Evolutionary conservation across 1,140 invertebrate genomes (phyloP).

Genomic region (Phortica variegata): DNA sequence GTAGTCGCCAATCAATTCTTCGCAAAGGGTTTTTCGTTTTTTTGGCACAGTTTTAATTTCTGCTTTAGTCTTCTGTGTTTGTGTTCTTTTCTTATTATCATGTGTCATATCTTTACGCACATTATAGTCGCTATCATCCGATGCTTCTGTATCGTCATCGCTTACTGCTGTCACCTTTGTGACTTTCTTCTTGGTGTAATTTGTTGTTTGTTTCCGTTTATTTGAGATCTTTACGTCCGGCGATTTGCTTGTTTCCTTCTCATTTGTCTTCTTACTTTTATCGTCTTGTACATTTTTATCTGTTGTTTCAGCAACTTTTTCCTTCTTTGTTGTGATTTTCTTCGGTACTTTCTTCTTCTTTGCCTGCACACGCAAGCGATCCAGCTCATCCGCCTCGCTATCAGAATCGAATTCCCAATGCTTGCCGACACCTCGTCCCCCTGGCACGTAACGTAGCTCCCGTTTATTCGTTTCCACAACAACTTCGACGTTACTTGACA

Average conservation of each 20-base stretch:
- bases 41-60: conserved; percentile 33
- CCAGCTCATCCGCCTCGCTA: conserved; percentile 55
- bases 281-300: conserved; percentile 15
- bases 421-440: conserved; percentile 73
- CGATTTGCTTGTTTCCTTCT: no score
- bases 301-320: neutral
- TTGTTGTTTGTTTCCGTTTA: no score
- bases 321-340: conserved; percentile 26
- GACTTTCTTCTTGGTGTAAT: conserved; percentile 10
- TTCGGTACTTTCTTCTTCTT: conserved; percentile 40
- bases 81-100: neutral
- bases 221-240: no score
- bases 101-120: neutral
- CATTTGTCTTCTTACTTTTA: conserved; percentile 16
- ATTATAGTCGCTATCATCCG: conserved; percentile 27
- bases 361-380: conserved; percentile 26
- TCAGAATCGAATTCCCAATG: conserved; percentile 74
- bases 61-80: conserved; percentile 3
- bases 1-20: conserved; percentile 72
- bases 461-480: conserved; percentile 60
- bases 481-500: conserved; percentile 7
- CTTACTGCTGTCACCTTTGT: conserved; percentile 1
- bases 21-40: conserved; percentile 62
- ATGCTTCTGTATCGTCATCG: conserved; percentile 32
- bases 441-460: conserved; percentile 70